These are phyloP conservation scores for Paratilapia polleni DNA, from an alignment of 2,113 vertebrate genomes.

Conservation along the genomic window DNA sequence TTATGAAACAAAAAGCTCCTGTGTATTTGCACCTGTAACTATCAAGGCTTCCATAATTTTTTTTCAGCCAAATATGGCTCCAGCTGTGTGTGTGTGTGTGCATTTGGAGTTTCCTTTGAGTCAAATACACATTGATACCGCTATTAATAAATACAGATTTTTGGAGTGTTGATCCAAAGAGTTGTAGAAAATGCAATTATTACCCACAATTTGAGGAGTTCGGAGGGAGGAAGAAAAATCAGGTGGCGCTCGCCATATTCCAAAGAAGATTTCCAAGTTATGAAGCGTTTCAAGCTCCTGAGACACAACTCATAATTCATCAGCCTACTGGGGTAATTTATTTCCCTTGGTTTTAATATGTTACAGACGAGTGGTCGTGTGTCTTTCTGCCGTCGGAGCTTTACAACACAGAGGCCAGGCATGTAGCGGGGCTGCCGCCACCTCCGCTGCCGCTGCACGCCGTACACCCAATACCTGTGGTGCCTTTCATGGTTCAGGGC, in stretches of 20 bases:
- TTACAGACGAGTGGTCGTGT: slow-evolving; percentile 94
- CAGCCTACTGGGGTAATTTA: slow-evolving; percentile 89
- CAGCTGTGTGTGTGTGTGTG: neutral
- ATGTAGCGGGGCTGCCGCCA: slow-evolving; percentile 77
- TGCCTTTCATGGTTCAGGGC: slow-evolving; percentile 99
- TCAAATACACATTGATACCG: neutral
- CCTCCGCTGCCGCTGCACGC: slow-evolving; percentile 9
- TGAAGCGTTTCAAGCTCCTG: slow-evolving; percentile 57
- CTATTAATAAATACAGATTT: neutral
- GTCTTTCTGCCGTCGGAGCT: slow-evolving; percentile 89
- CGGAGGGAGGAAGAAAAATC: neutral
- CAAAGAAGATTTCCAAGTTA: slow-evolving; percentile 60
- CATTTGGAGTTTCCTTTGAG: neutral
- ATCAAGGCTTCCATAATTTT: neutral
- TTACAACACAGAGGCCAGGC: slow-evolving; percentile 86
- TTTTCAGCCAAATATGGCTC: neutral
- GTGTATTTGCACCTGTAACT: neutral
- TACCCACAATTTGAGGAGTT: slow-evolving; percentile 12
- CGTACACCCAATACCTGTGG: slow-evolving; percentile 92
- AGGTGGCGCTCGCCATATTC: slow-evolving; percentile 38
- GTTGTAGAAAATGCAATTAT: slow-evolving; percentile 2
- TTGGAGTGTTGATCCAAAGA: neutral
- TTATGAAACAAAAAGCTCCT: neutral
- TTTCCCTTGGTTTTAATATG: slow-evolving; percentile 98
- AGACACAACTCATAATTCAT: slow-evolving; percentile 94